These are phyloP conservation scores for Alitta virens DNA, from an alignment of 2,888 invertebrate species.

Conservation along the genomic window DNA sequence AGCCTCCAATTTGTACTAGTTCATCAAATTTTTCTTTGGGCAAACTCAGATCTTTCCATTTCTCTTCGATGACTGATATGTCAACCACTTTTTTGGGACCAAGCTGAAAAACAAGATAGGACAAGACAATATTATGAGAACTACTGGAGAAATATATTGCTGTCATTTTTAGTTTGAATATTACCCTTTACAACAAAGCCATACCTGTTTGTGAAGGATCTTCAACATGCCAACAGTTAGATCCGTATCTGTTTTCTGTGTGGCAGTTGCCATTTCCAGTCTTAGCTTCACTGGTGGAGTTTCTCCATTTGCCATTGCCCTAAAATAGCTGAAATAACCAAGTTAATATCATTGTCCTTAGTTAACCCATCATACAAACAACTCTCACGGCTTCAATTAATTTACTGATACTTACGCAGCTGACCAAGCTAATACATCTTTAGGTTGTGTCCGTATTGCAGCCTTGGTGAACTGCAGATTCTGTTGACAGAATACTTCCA, in stretches of 20 bases:
- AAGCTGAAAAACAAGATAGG: conserved; percentile 37
- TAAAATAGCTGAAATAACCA: conserved; percentile 64
- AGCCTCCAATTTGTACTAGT: conserved; percentile 71
- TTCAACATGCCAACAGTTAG: conserved; percentile 78
- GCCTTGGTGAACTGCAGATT: conserved; percentile 89
- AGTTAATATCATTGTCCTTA: too few relatives aligned
- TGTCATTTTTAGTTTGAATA: too few relatives aligned
- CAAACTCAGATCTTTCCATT: conserved; percentile 58
- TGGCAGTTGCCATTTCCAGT: conserved; percentile 60
- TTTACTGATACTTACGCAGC: conserved; percentile 60
- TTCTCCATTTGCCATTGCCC: conserved; percentile 73
- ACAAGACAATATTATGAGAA: too few relatives aligned
- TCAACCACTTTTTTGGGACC: conserved; percentile 51
- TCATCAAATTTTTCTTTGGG: conserved; percentile 65
- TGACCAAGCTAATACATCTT: conserved; percentile 83
- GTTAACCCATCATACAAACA: too few relatives aligned
- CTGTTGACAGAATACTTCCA: too few relatives aligned
- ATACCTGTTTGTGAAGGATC: conserved; percentile 76
- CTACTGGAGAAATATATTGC: too few relatives aligned
- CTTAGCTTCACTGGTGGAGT: conserved; percentile 77
- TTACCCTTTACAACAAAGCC: too few relatives aligned
- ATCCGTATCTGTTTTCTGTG: conserved; percentile 65
- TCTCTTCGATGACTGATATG: conserved; percentile 49
- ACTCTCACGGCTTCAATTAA: too few relatives aligned
- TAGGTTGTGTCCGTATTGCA: conserved; percentile 85